Conservation (phyloP, 2,888 invertebrate species). For the Tuta absoluta region DNA sequence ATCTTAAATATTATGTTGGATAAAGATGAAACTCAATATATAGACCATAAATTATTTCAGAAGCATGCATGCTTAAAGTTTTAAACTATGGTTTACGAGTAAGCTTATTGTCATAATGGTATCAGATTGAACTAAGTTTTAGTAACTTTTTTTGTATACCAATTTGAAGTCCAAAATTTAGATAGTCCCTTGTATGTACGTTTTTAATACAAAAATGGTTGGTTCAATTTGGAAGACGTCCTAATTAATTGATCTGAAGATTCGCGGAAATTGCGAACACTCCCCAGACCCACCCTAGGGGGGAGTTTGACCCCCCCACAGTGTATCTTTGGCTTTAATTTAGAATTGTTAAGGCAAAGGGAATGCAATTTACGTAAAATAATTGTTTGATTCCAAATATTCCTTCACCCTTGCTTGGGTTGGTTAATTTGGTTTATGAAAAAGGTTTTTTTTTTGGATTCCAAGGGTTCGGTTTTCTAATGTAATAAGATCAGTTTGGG, state of each 20-base stretch:
- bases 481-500: constrained; percentile 43
- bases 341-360: constrained; percentile 78
- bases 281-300: constrained; percentile 30
- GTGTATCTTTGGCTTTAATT: constrained; percentile 79
- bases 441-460: constrained; percentile 31
- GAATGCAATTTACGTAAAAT: constrained; percentile 79
- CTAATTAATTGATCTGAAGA: constrained; percentile 79
- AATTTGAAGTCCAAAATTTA: background rate
- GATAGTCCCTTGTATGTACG: constrained; percentile 31
- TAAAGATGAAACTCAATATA: too few species aligned
- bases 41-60: too few species aligned
- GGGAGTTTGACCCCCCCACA: constrained; percentile 38
- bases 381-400: constrained; percentile 78
- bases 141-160: too few species aligned
- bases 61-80: too few species aligned
- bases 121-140: too few species aligned
- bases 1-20: too few species aligned
- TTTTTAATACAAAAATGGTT: constrained; percentile 52
- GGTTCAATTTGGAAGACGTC: constrained; percentile 67
- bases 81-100: too few species aligned
- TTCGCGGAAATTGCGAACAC: constrained; percentile 68
- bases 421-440: constrained; percentile 63
- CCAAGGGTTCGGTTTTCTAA: constrained; percentile 31
- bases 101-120: too few species aligned
- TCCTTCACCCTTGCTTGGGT: constrained; percentile 52